Conservation (phyloP, 1,140 invertebrate species). For the Trichomalopsis sarcophagae region DNA sequence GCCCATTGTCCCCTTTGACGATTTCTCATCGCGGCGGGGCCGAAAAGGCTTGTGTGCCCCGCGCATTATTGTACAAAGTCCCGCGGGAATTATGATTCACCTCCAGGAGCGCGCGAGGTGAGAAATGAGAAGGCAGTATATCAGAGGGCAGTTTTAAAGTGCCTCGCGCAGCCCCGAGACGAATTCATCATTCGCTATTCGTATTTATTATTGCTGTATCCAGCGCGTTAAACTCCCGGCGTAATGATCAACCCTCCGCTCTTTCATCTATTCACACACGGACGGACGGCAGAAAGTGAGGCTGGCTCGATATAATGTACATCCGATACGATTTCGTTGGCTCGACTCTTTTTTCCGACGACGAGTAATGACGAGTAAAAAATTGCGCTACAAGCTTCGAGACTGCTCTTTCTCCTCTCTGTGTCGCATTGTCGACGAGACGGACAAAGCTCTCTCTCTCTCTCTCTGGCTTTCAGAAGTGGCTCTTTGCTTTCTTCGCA, state of each 20-base stretch:
- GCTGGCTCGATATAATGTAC: too few relatives aligned
- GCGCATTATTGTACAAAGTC: background rate
- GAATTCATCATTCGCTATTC: slow-evolving; percentile 51
- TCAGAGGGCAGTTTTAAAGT: slow-evolving; percentile 17
- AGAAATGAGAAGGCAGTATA: slow-evolving; percentile 57
- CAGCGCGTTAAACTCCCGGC: slow-evolving; percentile 17
- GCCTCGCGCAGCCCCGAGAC: slow-evolving; percentile 6
- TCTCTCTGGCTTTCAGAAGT: slow-evolving; percentile 35
- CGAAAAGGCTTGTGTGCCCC: slow-evolving; percentile 35
- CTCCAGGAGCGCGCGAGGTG: slow-evolving; percentile 51
- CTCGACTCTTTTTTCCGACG: background rate
- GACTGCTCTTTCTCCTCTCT: background rate
- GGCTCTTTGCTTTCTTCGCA: slow-evolving; percentile 47
- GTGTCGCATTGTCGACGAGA: slow-evolving; percentile 46
- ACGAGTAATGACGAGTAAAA: background rate
- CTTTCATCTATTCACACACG: slow-evolving; percentile 3
- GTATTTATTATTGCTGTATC: slow-evolving; percentile 8
- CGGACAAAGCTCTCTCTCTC: slow-evolving; percentile 37
- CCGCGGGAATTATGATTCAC: slow-evolving; percentile 7
- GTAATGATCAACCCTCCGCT: slow-evolving; percentile 41
- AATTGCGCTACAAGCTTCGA: slow-evolving; percentile 14
- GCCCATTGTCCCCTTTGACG: slow-evolving; percentile 57
- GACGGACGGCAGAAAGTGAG: too few relatives aligned
- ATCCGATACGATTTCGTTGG: too few relatives aligned
- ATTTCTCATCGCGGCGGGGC: slow-evolving; percentile 58